phyloP scores from a whole-genome alignment of 2,797 vertebrate genomes.

The Hemibagrus guttatus region DNA sequence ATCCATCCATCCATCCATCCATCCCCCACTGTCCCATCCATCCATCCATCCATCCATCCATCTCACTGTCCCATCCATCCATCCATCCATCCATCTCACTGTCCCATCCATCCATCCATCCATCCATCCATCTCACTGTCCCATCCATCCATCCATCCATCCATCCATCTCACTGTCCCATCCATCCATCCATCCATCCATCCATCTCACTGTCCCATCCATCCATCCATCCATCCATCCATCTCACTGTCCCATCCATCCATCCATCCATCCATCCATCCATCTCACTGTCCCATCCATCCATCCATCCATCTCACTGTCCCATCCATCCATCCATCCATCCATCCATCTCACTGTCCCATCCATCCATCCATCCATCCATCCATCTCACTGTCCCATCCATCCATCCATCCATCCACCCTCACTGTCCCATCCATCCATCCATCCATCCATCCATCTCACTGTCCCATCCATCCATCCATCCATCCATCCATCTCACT shows the following conservation, averaged over 20 bases:
- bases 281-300: background rate
- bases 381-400: accelerated
- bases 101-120: background rate
- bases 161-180: no score
- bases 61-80: no score
- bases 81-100: no score
- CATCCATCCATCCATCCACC: background rate
- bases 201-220: accelerated
- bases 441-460: no score
- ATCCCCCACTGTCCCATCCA: accelerated
- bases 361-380: no score
- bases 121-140: background rate
- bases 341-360: no score
- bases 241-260: no score
- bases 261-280: background rate
- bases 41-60: background rate
- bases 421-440: background rate
- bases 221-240: background rate
- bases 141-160: background rate
- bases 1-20: no score
- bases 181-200: no score
- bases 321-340: background rate
- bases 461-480: background rate
- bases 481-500: background rate
- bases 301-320: background rate